Evolutionary conservation across 2,888 invertebrate genomes (phyloP), one percentile per base, ranked within the genome.

Genomic region (Aproaerema taeniolella): DNA sequence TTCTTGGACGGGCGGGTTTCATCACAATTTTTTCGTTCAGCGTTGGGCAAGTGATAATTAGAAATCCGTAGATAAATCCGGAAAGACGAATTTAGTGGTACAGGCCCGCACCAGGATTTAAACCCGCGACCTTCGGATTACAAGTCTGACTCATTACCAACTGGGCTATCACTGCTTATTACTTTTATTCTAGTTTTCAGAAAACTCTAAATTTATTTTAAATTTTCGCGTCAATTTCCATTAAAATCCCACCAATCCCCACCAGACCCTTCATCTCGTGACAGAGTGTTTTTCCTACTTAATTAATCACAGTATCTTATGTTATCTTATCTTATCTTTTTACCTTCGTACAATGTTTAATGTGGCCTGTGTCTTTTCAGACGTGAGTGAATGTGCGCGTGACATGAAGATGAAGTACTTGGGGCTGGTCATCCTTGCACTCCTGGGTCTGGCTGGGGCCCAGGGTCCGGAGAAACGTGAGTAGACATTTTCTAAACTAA

Each of bases 211-310:
- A n/a, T n/a, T n/a, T n/a, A n/a, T n/a, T n/a, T n/a, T n/a, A n/a
- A n/a, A n/a, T n/a, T n/a, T n/a, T n/a, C n/a, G n/a, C n/a, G n/a
- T n/a, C n/a, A n/a, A n/a, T n/a, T n/a, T n/a, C n/a, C n/a, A n/a
- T n/a, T n/a, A n/a, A n/a, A n/a, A n/a, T 26, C n/a, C n/a, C 26
- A 26, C 6, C 26, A 34, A 16, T 10, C 28, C 31, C 24, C 34
- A 25, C 38, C 40, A 20, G 37, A 14, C 28, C 37, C 43, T 45
- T 60, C 65, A 67, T 74, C 83, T 79, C 82, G 83, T 82, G 83
- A 82, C 72, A 53, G n/a, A n/a, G 74, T 79, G 62, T 68, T 81
- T 80, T 78, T 80, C 80, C 81, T 77, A 75, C 61, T 55, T 65
- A 70, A 74, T 73, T 76, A 73, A 77, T 77, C 72, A 75, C 53